These are phyloP conservation scores for Heliconius nattereri DNA, from an alignment of 1,140 invertebrate genomes.

Conservation along the genomic window DNA sequence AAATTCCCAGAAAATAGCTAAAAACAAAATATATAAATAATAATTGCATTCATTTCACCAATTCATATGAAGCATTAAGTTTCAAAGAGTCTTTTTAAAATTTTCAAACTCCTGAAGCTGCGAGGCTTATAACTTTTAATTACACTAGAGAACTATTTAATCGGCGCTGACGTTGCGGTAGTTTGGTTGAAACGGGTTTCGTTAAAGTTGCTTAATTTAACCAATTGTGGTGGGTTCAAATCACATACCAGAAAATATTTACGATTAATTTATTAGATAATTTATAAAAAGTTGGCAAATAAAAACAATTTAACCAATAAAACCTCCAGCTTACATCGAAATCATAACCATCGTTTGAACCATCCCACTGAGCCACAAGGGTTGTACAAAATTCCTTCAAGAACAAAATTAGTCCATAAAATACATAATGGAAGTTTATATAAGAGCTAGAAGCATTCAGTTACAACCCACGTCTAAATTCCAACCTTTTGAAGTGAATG, in stretches of 20 bases:
- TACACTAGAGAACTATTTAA: constrained; percentile 1
- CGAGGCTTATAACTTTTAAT: constrained; percentile 5
- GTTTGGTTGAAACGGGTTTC: neutral
- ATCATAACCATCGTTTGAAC: too few relatives aligned
- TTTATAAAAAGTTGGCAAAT: too few relatives aligned
- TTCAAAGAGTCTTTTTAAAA: neutral
- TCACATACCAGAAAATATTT: neutral
- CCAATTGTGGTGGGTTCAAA: neutral
- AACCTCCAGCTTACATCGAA: too few relatives aligned
- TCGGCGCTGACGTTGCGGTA: neutral
- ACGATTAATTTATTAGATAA: too few relatives aligned
- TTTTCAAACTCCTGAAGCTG: neutral
- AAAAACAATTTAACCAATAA: neutral
- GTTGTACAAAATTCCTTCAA: neutral
- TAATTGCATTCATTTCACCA: neutral
- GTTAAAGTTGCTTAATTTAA: neutral
- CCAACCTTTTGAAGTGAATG: constrained; percentile 34
- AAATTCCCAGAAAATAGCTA: too few relatives aligned
- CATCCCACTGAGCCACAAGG: too few relatives aligned
- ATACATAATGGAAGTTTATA: neutral
- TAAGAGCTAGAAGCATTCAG: constrained; percentile 2
- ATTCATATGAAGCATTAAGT: neutral
- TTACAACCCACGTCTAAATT: constrained; percentile 32
- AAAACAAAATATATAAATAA: neutral
- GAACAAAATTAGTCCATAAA: neutral